Conservation (phyloP, 1,140 invertebrate genomes). For the Eulimnadia texana region DNA sequence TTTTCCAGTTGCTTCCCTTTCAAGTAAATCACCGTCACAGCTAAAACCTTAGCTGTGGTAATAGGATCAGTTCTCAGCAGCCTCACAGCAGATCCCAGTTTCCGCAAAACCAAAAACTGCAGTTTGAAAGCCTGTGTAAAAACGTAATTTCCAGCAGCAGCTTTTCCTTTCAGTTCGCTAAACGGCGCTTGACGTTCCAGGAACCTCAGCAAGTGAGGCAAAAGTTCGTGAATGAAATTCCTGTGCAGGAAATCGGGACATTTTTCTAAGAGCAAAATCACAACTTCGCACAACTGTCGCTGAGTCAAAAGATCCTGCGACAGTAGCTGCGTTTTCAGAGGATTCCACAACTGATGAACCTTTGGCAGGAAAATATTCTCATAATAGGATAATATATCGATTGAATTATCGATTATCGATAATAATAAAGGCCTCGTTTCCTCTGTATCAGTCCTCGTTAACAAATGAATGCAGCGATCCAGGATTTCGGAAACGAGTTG, state of each 20-base stretch:
- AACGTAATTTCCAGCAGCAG: background rate
- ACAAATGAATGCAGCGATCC: slow-evolving; percentile 2
- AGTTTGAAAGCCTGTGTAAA: background rate
- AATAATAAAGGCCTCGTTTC: background rate
- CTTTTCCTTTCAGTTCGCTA: background rate
- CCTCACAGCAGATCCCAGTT: background rate
- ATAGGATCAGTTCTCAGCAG: background rate
- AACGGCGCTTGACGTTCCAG: background rate
- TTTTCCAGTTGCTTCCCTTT: background rate
- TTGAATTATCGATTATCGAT: background rate
- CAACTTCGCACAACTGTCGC: background rate
- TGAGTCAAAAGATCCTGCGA: background rate
- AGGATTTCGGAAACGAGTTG: background rate
- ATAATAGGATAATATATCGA: background rate
- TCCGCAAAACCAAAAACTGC: background rate
- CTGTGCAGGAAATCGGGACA: slow-evolving; percentile 6
- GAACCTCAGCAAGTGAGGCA: background rate
- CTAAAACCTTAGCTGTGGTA: background rate
- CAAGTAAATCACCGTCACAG: background rate
- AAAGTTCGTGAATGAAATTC: background rate
- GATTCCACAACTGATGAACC: slow-evolving; percentile 3
- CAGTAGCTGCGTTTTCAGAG: slow-evolving; percentile 4
- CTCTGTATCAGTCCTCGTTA: background rate
- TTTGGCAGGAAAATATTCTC: slow-evolving; percentile 3
- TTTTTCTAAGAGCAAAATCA: background rate